Conservation (phyloP, 2,888 invertebrate species). For the Nymphalis polychloros region DNA sequence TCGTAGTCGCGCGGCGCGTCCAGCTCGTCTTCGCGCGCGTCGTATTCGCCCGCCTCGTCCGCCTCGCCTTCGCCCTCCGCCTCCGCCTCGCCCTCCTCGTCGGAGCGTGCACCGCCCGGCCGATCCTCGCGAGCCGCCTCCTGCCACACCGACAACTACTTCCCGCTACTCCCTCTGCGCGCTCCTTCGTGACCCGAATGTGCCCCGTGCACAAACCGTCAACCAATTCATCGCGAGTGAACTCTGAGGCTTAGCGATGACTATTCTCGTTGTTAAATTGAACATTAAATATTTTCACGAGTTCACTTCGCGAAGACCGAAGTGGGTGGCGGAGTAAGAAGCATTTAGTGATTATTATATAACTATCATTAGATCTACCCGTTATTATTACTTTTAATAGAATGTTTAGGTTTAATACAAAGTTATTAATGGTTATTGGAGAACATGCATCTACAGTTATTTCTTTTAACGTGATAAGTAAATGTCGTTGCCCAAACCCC, state of each 20-base stretch:
- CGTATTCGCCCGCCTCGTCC: constrained; percentile 49
- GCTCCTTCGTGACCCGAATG: background rate
- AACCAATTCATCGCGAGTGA: constrained; percentile 12
- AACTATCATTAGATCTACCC: background rate
- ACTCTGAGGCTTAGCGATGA: background rate
- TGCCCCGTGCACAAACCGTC: background rate
- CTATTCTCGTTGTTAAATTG: background rate
- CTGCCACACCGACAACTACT: constrained; percentile 51
- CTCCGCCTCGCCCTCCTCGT: constrained; percentile 42
- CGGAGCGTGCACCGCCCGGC: constrained; percentile 43
- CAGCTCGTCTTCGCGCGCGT: constrained; percentile 56
- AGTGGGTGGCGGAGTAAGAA: background rate
- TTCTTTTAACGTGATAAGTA: too few relatives aligned
- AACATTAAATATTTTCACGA: background rate
- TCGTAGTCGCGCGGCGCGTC: constrained; percentile 69
- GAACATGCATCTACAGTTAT: constrained; percentile 34
- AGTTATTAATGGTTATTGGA: background rate
- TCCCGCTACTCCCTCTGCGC: constrained; percentile 31
- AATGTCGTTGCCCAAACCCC: too few relatives aligned
- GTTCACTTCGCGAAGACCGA: constrained; percentile 7
- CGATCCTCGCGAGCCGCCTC: constrained; percentile 44
- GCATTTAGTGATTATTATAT: background rate
- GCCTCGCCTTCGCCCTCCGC: constrained; percentile 45
- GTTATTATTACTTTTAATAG: background rate
- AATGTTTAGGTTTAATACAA: background rate